Conservation (phyloP, 2,888 invertebrate species). For the Nephrocerus scutellatus region DNA sequence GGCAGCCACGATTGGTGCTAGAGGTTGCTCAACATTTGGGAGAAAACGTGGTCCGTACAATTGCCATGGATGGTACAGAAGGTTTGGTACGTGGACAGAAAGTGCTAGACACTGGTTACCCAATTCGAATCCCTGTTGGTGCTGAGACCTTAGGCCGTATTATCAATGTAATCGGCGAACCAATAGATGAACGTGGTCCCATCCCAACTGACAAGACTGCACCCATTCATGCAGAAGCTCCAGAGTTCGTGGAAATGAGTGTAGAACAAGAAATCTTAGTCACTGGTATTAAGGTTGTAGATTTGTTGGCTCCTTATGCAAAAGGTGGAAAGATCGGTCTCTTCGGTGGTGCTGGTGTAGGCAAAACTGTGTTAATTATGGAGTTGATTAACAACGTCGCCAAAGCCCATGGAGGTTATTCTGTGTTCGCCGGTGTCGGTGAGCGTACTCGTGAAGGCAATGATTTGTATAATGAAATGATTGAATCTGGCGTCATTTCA, state of each 20-base stretch:
- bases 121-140: constrained; percentile 86
- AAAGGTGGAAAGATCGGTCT: constrained; percentile 91
- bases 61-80: constrained; percentile 90
- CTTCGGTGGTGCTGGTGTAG: constrained; percentile 89
- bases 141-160: constrained; percentile 83
- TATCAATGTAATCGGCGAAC: constrained; percentile 83
- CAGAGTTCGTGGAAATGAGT: constrained; percentile 87
- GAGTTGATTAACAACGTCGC: constrained; percentile 92
- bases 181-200: constrained; percentile 80
- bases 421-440: constrained; percentile 89
- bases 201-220: constrained; percentile 68
- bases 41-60: constrained; percentile 79
- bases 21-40: constrained; percentile 80
- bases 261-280: constrained; percentile 85
- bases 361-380: constrained; percentile 92
- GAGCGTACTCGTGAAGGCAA: constrained; percentile 92
- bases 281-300: constrained; percentile 84
- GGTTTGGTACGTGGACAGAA: constrained; percentile 77
- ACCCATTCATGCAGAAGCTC: constrained; percentile 82
- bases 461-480: constrained; percentile 93
- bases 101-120: constrained; percentile 74
- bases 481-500: constrained; percentile 85
- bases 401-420: constrained; percentile 92
- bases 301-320: constrained; percentile 81
- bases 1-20: constrained; percentile 68